A percentile compares a stretch with the other conserved stretches of the same genome.
Conservation (phyloP, 2,888 invertebrate species). For the Heliothis peltigera region DNA sequence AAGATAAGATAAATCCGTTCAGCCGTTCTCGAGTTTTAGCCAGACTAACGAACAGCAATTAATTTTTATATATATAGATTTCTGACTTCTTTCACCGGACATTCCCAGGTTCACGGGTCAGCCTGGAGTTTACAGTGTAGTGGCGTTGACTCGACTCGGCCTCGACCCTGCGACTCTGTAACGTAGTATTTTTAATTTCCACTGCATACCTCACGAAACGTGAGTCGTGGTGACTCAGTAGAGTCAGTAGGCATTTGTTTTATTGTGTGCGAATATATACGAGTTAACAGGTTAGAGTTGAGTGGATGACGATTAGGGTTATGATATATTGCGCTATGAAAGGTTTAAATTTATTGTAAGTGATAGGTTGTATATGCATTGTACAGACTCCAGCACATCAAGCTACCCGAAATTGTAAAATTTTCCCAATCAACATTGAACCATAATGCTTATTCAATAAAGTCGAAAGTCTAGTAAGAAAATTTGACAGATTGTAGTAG, state of each 20-base stretch:
- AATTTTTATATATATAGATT: background rate
- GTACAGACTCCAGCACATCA: too few relatives aligned
- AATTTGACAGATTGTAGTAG: too few relatives aligned
- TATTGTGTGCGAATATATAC: slow-evolving; percentile 48
- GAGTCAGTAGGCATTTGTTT: slow-evolving; percentile 59
- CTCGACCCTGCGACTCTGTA: slow-evolving; percentile 69
- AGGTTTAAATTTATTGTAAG: slow-evolving; percentile 19
- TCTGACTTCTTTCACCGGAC: background rate
- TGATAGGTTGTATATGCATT: too few relatives aligned
- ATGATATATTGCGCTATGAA: slow-evolving; percentile 41
- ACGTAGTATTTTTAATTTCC: slow-evolving; percentile 63
- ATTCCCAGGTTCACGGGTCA: slow-evolving; percentile 22
- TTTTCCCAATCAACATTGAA: too few relatives aligned
- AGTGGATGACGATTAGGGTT: slow-evolving; percentile 33
- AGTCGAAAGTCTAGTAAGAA: too few relatives aligned
- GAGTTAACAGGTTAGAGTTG: slow-evolving; percentile 30
- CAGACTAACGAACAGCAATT: too few relatives aligned
- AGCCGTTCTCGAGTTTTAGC: too few relatives aligned
- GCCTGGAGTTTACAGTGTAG: slow-evolving; percentile 53
- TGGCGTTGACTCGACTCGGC: slow-evolving; percentile 75
- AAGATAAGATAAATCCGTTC: too few relatives aligned
- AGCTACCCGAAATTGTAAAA: too few relatives aligned
- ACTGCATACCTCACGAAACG: slow-evolving; percentile 64
- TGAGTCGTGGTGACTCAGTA: slow-evolving; percentile 61
- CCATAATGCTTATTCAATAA: too few relatives aligned